These are phyloP conservation scores for Apis dorsata DNA, from an alignment of 1,140 invertebrate genomes.

Conservation along the genomic window DNA sequence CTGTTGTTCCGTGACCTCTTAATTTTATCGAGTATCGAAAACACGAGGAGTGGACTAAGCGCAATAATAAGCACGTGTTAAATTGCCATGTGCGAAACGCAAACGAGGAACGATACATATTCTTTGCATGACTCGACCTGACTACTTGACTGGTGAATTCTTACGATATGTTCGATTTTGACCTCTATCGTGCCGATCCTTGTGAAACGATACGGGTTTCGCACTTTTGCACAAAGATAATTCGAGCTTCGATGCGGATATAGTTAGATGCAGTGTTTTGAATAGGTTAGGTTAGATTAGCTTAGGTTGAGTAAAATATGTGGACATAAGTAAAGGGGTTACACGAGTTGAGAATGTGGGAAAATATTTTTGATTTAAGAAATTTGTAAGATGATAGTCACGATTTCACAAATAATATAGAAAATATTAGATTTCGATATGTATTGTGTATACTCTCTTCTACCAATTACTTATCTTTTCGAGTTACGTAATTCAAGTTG, in stretches of 20 bases:
- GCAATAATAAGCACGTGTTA: conserved; percentile 17
- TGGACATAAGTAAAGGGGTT: too few relatives aligned
- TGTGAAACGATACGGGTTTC: neutral
- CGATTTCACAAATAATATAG: too few relatives aligned
- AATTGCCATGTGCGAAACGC: neutral
- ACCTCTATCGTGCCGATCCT: neutral
- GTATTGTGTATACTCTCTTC: too few relatives aligned
- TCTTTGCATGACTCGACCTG: neutral
- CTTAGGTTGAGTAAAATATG: too few relatives aligned
- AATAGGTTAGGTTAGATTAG: too few relatives aligned
- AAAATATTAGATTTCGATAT: too few relatives aligned
- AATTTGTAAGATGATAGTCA: too few relatives aligned
- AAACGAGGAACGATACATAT: too few relatives aligned
- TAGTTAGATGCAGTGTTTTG: neutral
- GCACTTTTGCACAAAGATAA: neutral
- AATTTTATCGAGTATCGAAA: conserved; percentile 29
- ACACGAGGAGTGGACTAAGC: neutral
- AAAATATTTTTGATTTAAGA: too few relatives aligned
- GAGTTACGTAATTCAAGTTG: too few relatives aligned
- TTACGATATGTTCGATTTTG: neutral
- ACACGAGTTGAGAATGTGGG: too few relatives aligned
- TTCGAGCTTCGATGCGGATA: neutral
- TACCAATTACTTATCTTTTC: too few relatives aligned
- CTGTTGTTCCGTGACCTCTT: conserved; percentile 2
- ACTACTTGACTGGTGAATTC: neutral